phyloP scores from a whole-genome alignment of 1,140 invertebrate species.

The Bombus soroeensis region DNA sequence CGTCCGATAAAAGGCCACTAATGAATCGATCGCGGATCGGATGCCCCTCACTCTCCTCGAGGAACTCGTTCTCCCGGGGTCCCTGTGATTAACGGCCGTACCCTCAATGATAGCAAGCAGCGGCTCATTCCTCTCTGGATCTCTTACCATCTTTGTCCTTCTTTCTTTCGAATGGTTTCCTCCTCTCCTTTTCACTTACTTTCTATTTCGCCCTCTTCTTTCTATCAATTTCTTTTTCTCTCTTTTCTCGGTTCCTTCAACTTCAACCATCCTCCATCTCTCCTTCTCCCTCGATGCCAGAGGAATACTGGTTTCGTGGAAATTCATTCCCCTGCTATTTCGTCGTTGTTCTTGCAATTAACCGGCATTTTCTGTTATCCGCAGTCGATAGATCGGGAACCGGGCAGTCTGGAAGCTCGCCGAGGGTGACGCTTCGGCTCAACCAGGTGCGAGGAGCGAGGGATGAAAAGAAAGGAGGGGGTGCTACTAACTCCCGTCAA shows the following conservation, averaged over 20 bases:
- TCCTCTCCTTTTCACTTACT: neutral
- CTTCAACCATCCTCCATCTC: neutral
- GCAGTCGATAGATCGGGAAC: slow-evolving; percentile 81
- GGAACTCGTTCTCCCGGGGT: slow-evolving; percentile 39
- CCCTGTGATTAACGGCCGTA: slow-evolving; percentile 39
- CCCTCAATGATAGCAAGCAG: slow-evolving; percentile 7
- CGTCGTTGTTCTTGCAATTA: slow-evolving; percentile 40
- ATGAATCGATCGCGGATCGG: slow-evolving; percentile 49
- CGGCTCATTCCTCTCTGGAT: neutral
- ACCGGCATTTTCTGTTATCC: slow-evolving; percentile 48
- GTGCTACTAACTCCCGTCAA: slow-evolving; percentile 68
- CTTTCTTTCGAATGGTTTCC: neutral
- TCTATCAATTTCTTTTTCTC: neutral
- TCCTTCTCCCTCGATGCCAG: neutral
- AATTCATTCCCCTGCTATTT: slow-evolving; percentile 14
- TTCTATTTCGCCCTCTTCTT: neutral
- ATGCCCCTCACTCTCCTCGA: neutral
- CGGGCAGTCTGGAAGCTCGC: slow-evolving; percentile 80
- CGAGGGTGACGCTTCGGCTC: slow-evolving; percentile 84
- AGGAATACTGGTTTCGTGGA: slow-evolving; percentile 28
- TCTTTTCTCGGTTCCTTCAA: neutral
- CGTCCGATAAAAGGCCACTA: slow-evolving; percentile 41
- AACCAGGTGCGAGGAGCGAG: slow-evolving; percentile 83
- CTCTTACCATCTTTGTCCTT: slow-evolving; percentile 10
- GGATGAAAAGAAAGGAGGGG: slow-evolving; percentile 83